Evolutionary conservation across 1,140 invertebrate species (phyloP).

Genomic region (Drosophila elegans): DNA sequence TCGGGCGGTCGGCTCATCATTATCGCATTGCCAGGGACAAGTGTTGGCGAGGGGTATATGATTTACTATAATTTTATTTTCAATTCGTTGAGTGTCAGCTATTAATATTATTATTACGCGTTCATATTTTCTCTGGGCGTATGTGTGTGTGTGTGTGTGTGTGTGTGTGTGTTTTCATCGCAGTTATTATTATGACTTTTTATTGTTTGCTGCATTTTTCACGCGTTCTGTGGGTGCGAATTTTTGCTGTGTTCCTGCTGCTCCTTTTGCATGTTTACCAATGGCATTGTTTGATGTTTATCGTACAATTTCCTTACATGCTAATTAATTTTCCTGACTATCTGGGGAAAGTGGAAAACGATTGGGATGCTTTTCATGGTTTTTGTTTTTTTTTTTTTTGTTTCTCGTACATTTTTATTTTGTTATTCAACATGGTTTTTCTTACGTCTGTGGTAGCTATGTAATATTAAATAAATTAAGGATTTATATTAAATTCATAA

Average conservation of each 20-base stretch:
- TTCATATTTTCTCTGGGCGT: conserved; percentile 28
- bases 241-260: conserved; percentile 20
- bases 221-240: conserved; percentile 24
- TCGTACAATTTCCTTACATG: conserved; percentile 73
- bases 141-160: neutral
- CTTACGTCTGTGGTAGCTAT: conserved; percentile 12
- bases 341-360: conserved; percentile 31
- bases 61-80: conserved; percentile 79
- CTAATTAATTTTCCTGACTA: conserved; percentile 69
- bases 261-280: conserved; percentile 16
- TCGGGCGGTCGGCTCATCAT: conserved; percentile 51
- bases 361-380: conserved; percentile 18
- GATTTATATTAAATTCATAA: conserved; percentile 21
- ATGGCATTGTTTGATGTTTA: conserved; percentile 67
- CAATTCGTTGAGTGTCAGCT: conserved; percentile 78
- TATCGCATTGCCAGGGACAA: conserved; percentile 43
- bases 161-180: conserved; percentile 50
- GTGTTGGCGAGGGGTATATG: conserved; percentile 34
- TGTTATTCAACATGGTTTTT: conserved; percentile 37
- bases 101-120: conserved; percentile 74
- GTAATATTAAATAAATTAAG: conserved; percentile 66
- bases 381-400: neutral
- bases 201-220: conserved; percentile 61
- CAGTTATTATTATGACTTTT: conserved; percentile 61
- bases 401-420: conserved; percentile 47